These are phyloP conservation scores for Anodontia alba DNA, from an alignment of 2,888 invertebrate genomes.

Conservation along the genomic window DNA sequence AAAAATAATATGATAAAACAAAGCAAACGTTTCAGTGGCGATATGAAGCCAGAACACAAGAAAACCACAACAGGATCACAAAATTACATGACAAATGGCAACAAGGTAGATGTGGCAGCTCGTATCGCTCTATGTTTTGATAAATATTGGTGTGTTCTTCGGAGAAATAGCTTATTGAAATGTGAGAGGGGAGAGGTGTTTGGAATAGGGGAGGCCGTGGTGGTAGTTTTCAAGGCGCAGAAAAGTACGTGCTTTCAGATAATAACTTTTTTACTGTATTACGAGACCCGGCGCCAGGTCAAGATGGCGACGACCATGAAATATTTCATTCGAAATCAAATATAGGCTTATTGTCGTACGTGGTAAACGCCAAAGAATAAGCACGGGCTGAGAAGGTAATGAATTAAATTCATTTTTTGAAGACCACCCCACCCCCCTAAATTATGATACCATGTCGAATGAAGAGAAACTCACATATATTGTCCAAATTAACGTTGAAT, in stretches of 20 bases:
- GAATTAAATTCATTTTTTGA: not conserved
- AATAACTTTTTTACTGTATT: constrained; percentile 7
- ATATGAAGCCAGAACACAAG: too few species aligned
- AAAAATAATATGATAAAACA: too few species aligned
- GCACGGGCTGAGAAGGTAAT: not conserved
- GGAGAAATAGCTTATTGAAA: not conserved
- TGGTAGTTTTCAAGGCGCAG: not conserved
- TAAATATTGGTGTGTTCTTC: not conserved
- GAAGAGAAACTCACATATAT: too few species aligned
- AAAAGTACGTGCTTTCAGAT: not conserved
- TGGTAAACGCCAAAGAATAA: constrained; percentile 5
- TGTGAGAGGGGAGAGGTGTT: not conserved
- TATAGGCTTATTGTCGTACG: constrained; percentile 2
- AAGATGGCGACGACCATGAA: constrained; percentile 8
- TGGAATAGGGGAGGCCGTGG: not conserved
- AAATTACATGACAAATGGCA: constrained; percentile 2
- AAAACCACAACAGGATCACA: too few species aligned
- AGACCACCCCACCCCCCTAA: too few species aligned
- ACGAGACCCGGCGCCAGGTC: not conserved
- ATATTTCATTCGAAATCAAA: not conserved
- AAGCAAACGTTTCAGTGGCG: too few species aligned
- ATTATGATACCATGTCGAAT: not conserved
- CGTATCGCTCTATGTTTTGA: not conserved
- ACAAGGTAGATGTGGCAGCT: constrained; percentile 5
- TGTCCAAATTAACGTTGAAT: too few species aligned